These are phyloP conservation scores for Psilanteris sp. DNA, from an alignment of 1,140 invertebrate genomes.

Conservation along the genomic window DNA sequence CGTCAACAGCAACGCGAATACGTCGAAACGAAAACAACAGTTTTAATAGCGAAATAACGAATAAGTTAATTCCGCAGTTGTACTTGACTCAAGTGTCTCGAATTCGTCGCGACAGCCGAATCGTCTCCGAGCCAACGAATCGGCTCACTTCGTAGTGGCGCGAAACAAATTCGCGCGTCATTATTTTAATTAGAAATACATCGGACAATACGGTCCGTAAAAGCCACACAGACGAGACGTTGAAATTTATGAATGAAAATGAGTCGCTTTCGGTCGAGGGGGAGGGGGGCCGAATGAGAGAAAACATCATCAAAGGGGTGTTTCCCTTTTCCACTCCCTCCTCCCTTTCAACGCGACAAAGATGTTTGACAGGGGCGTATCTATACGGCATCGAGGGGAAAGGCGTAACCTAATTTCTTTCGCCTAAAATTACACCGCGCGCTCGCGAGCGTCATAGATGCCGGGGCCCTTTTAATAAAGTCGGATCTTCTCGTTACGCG, in stretches of 20 bases:
- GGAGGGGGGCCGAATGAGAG: constrained; percentile 1
- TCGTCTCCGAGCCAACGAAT: no score
- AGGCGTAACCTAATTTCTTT: constrained; percentile 53
- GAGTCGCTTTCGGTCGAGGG: neutral
- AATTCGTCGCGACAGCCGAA: no score
- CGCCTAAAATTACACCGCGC: constrained; percentile 36
- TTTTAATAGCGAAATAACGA: no score
- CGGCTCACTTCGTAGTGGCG: no score
- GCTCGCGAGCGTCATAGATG: constrained; percentile 3
- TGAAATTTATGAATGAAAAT: constrained; percentile 9
- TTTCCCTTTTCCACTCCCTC: constrained; percentile 27
- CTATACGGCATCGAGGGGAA: constrained; percentile 11
- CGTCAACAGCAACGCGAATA: no score
- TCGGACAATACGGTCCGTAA: no score
- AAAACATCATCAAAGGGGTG: constrained; percentile 38
- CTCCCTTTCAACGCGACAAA: constrained; percentile 27
- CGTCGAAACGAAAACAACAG: no score
- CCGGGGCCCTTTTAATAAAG: constrained; percentile 22
- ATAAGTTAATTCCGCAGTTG: no score
- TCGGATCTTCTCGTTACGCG: constrained; percentile 9
- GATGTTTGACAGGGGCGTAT: constrained; percentile 48
- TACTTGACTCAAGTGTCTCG: no score
- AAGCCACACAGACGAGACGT: no score
- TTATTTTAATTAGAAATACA: no score
- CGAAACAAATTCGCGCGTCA: no score